Conservation (phyloP, 2,113 vertebrate species). For the Falcunculus frontatus region DNA sequence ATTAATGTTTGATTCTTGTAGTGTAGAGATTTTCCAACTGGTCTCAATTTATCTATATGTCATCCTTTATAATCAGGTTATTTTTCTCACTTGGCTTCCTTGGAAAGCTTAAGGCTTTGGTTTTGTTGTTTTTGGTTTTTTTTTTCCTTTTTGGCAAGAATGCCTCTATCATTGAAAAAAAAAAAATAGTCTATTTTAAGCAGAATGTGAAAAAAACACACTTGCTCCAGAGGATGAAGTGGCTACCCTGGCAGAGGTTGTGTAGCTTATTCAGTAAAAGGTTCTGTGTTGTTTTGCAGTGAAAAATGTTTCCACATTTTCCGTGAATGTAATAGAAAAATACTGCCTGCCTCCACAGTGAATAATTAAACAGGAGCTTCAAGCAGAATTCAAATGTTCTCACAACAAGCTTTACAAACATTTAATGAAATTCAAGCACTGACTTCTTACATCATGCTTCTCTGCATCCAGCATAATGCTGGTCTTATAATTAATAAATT, state of each 20-base stretch:
- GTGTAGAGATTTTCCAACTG: background rate
- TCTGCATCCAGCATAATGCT: background rate
- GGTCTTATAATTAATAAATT: background rate
- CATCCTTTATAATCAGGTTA: background rate
- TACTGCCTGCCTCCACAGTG: background rate
- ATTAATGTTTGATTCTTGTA: background rate
- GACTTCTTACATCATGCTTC: background rate
- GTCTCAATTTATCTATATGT: background rate
- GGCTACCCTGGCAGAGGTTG: background rate
- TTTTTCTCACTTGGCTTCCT: background rate
- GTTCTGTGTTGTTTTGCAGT: background rate
- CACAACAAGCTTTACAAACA: background rate
- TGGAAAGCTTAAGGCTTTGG: background rate
- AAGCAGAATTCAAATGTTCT: background rate
- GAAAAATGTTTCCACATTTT: background rate
- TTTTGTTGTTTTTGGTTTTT: background rate
- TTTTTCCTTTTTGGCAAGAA: background rate
- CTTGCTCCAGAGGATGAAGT: background rate
- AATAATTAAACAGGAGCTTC: conserved; percentile 3
- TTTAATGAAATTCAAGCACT: background rate
- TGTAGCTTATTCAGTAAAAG: background rate
- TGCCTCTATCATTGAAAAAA: background rate
- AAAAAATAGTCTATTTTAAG: background rate
- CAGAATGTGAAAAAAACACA: background rate
- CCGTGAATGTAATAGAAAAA: background rate